Percentiles rank a stretch among this genome's conserved stretches.
Conservation (phyloP, 2,113 vertebrate genomes). For the Gadus macrocephalus region DNA sequence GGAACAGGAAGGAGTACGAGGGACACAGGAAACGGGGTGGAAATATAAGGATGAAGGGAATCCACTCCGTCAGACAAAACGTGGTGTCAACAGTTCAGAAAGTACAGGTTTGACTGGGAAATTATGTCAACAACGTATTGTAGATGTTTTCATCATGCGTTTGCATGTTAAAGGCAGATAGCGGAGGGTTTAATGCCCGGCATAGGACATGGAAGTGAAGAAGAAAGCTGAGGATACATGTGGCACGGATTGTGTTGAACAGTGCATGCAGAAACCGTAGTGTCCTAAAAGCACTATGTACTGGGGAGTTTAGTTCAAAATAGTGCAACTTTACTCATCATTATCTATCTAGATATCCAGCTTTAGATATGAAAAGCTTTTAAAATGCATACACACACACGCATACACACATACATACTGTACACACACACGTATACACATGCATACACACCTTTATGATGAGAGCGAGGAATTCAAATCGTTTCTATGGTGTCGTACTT, state of each 20-base stretch:
- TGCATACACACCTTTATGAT: slow-evolving; percentile 41
- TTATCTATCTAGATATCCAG: too few relatives aligned
- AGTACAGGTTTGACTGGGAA: not conserved
- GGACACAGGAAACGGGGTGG: slow-evolving; percentile 15
- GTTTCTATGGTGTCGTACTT: not conserved
- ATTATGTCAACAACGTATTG: not conserved
- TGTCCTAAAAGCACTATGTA: too few relatives aligned
- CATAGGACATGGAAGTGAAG: too few relatives aligned
- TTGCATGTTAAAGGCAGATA: not conserved
- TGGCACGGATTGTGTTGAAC: too few relatives aligned
- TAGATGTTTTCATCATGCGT: not conserved
- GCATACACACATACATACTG: too few relatives aligned
- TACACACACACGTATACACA: too few relatives aligned
- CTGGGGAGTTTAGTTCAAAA: not conserved
- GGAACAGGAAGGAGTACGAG: slow-evolving; percentile 8
- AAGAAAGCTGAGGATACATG: too few relatives aligned
- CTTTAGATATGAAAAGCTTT: too few relatives aligned
- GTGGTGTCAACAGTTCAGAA: slow-evolving; percentile 1
- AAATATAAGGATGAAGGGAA: slow-evolving; percentile 27
- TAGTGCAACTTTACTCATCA: slow-evolving; percentile 7
- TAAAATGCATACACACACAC: not conserved
- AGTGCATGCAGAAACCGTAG: not conserved
- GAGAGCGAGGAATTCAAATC: slow-evolving; percentile 2
- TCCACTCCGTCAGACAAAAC: slow-evolving; percentile 29
- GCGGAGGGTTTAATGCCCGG: too few relatives aligned